phyloP scores from a whole-genome alignment of 2,113 vertebrate genomes.

The Aleadryas rufinucha region DNA sequence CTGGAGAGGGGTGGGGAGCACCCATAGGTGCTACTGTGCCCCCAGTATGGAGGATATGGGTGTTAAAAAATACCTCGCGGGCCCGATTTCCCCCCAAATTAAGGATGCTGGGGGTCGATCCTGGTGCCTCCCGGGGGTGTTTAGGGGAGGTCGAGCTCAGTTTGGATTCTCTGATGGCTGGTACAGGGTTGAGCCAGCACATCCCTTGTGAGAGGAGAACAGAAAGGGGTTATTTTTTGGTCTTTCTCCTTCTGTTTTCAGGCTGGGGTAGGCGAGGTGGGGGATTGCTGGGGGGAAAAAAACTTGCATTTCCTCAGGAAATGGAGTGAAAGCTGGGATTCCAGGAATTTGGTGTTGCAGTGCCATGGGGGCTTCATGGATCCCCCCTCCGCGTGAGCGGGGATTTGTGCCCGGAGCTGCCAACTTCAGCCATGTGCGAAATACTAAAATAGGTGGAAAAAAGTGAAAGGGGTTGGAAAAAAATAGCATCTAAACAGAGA shows the following conservation, averaged over 20 bases:
- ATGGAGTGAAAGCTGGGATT: not conserved
- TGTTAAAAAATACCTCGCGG: not conserved
- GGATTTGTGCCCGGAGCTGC: not conserved
- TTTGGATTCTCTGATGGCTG: not conserved
- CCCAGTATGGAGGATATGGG: accelerated
- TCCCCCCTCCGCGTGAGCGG: accelerated
- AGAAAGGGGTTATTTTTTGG: no score
- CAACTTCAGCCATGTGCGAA: not conserved
- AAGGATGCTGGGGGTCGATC: not conserved
- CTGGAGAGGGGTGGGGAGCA: not conserved
- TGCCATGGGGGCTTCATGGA: not conserved
- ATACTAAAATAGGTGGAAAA: not conserved
- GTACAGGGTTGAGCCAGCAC: not conserved
- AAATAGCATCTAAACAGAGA: not conserved
- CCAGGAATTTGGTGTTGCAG: not conserved
- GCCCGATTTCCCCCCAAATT: not conserved
- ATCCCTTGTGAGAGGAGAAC: not conserved
- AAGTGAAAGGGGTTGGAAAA: not conserved
- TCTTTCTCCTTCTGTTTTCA: not conserved
- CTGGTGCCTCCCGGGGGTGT: accelerated
- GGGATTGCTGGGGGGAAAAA: not conserved
- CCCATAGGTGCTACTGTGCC: not conserved
- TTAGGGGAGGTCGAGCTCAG: not conserved
- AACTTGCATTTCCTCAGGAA: constrained; percentile 21
- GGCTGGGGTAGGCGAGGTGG: not conserved